Evolutionary conservation across 2,888 invertebrate species (phyloP).

Genomic region (Cephus pygmeus): DNA sequence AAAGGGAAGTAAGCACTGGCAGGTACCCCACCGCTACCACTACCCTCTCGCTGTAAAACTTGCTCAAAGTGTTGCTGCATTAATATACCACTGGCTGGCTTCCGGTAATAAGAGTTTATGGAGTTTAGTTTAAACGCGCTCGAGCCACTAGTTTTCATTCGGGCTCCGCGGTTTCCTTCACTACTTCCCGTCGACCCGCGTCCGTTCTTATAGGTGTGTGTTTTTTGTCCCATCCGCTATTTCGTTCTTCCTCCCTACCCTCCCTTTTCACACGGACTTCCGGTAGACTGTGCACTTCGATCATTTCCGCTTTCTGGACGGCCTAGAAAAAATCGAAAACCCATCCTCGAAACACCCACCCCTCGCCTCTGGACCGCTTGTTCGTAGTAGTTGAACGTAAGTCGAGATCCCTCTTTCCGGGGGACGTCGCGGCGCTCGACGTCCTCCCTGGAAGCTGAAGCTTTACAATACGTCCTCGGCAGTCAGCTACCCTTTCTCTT

Average conservation of each 20-base stretch:
- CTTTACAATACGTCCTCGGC: constrained; percentile 63
- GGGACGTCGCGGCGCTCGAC: not conserved
- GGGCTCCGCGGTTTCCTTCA: not conserved
- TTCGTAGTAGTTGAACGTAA: not conserved
- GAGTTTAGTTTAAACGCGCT: constrained; percentile 3
- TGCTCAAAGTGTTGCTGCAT: constrained; percentile 3
- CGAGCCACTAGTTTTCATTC: not conserved
- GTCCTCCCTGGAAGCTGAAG: constrained; percentile 31
- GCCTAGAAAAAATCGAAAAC: not conserved
- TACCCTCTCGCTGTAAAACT: not conserved
- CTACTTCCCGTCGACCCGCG: not conserved
- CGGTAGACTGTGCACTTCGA: not conserved
- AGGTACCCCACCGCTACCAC: not conserved
- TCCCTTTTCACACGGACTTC: not conserved
- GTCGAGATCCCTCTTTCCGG: not conserved
- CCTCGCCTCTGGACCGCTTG: not conserved
- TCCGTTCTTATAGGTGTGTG: not conserved
- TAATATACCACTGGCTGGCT: constrained; percentile 2
- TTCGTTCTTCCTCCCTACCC: not conserved
- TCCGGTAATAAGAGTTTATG: constrained; percentile 8
- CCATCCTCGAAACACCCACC: not conserved
- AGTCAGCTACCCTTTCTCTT: constrained; percentile 62
- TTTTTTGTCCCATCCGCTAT: not conserved
- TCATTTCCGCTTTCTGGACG: not conserved
- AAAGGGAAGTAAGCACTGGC: not conserved